Conservation (phyloP, 2,888 invertebrate species). For the Platycheirus rosarum region DNA sequence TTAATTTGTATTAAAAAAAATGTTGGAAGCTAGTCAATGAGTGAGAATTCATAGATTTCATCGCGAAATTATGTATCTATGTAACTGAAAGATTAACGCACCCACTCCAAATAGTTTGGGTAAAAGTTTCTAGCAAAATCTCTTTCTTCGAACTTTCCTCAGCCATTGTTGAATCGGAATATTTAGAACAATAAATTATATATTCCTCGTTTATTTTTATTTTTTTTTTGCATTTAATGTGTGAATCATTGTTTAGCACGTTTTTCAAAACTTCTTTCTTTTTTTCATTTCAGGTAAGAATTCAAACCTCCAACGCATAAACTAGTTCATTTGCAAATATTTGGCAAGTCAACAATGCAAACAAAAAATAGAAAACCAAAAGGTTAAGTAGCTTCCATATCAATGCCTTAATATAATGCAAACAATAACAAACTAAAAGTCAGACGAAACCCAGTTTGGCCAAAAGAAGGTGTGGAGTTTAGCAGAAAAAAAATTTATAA, state of each 20-base stretch:
- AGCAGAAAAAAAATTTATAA: neutral
- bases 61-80: neutral
- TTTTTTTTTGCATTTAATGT: too few relatives aligned
- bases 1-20: too few relatives aligned
- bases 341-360: constrained; percentile 53
- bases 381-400: constrained; percentile 58
- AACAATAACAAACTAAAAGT: constrained; percentile 10
- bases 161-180: neutral
- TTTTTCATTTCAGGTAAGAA: constrained; percentile 67
- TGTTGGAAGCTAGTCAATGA: too few relatives aligned
- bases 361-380: constrained; percentile 9
- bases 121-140: constrained; percentile 11
- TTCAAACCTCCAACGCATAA: constrained; percentile 2
- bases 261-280: constrained; percentile 9
- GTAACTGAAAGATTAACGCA: neutral
- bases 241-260: constrained; percentile 3
- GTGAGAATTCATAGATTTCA: too few relatives aligned
- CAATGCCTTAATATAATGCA: constrained; percentile 21
- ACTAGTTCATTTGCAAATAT: constrained; percentile 30
- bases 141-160: neutral
- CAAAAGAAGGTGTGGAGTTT: constrained; percentile 39
- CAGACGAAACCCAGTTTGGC: constrained; percentile 28
- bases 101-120: constrained; percentile 16
- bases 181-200: neutral
- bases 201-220: constrained; percentile 2